Conservation (phyloP, 1,140 invertebrate genomes). For the Aradophagus sp. region DNA sequence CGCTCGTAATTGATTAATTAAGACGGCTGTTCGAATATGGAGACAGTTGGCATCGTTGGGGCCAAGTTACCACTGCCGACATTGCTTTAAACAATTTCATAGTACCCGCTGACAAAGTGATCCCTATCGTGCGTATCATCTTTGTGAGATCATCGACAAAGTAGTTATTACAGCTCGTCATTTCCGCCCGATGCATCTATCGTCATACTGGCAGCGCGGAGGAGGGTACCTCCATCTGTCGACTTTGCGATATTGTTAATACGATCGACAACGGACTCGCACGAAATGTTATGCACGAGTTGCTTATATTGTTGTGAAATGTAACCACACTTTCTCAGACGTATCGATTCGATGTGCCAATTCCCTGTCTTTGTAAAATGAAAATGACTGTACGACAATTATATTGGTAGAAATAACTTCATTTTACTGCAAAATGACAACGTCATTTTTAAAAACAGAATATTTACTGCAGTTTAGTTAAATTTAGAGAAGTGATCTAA, state of each 20-base stretch:
- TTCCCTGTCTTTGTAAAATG: too few species aligned
- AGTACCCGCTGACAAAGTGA: constrained; percentile 48
- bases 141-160: constrained; percentile 62
- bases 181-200: constrained; percentile 57
- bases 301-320: too few species aligned
- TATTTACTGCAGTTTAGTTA: too few species aligned
- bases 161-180: constrained; percentile 59
- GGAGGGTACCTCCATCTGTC: constrained; percentile 50
- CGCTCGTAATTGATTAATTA: constrained; percentile 52
- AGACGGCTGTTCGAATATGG: constrained; percentile 50
- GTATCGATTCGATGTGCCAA: too few species aligned
- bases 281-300: constrained; percentile 4
- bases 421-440: too few species aligned
- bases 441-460: too few species aligned
- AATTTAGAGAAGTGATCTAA: too few species aligned
- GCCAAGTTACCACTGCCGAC: constrained; percentile 44
- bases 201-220: constrained; percentile 34
- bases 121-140: constrained; percentile 63
- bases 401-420: too few species aligned
- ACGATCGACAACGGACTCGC: constrained; percentile 17
- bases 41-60: constrained; percentile 65
- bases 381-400: too few species aligned
- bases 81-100: constrained; percentile 61
- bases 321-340: too few species aligned
- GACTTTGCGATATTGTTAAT: constrained; percentile 16